These are phyloP conservation scores for Eremophila alpestris DNA, from an alignment of 2,797 vertebrate species.

Conservation along the genomic window DNA sequence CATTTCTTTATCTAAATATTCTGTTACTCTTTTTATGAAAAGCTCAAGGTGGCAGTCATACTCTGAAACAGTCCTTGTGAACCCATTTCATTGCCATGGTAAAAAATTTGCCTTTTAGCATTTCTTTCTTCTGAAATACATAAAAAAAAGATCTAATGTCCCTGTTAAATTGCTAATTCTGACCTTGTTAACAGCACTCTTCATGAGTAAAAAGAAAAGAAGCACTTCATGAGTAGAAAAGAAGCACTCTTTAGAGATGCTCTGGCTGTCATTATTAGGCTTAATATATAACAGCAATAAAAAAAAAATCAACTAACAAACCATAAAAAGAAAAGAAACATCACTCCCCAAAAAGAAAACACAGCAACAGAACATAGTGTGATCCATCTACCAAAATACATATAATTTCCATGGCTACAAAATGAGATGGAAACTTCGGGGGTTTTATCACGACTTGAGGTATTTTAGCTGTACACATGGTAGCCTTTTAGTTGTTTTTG, in stretches of 20 bases:
- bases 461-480: background rate
- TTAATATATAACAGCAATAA: background rate
- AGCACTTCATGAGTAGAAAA: background rate
- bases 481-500: background rate
- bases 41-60: background rate
- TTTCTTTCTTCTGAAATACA: background rate
- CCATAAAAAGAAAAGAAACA: background rate
- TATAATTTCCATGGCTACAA: background rate
- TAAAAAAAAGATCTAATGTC: background rate
- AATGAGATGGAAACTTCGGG: background rate
- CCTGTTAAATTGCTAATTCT: background rate
- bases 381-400: background rate
- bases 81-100: background rate
- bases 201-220: background rate
- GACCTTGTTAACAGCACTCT: background rate
- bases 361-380: background rate
- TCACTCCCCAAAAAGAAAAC: background rate
- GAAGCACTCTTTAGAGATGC: background rate
- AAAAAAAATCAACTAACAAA: background rate
- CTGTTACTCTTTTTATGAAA: background rate
- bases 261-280: background rate
- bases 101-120: background rate
- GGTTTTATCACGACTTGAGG: accelerated
- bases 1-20: background rate
- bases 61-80: background rate